These are phyloP conservation scores for Cyprinus carpio DNA, from an alignment of 2,113 vertebrate genomes.

Conservation along the genomic window DNA sequence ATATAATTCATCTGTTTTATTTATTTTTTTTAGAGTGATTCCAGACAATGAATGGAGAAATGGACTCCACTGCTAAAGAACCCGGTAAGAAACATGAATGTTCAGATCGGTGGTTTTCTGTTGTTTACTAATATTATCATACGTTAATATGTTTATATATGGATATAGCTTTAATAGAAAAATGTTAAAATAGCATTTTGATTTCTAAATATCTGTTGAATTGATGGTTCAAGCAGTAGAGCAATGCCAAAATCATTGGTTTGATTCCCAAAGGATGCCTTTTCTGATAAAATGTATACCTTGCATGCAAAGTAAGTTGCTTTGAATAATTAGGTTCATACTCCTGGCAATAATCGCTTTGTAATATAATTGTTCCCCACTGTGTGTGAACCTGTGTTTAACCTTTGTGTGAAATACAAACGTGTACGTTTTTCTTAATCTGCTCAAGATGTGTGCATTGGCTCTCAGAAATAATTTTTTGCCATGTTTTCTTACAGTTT, in stretches of 20 bases:
- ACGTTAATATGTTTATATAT: no score
- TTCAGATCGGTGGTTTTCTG: not conserved
- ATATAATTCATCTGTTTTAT: not conserved
- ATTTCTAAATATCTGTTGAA: not conserved
- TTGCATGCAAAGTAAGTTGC: not conserved
- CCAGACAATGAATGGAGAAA: slow-evolving; percentile 92
- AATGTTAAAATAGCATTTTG: not conserved
- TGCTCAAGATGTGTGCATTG: not conserved
- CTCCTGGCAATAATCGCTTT: not conserved
- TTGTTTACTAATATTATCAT: no score
- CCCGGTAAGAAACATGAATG: slow-evolving; percentile 77
- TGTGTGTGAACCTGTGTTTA: not conserved
- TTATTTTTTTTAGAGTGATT: slow-evolving; percentile 48
- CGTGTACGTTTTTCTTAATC: not conserved
- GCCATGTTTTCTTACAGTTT: slow-evolving; percentile 68
- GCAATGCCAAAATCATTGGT: not conserved
- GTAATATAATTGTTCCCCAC: not conserved
- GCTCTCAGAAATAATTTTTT: not conserved
- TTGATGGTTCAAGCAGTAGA: not conserved
- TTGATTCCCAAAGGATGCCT: not conserved
- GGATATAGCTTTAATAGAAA: not conserved
- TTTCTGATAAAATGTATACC: not conserved
- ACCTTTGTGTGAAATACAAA: not conserved
- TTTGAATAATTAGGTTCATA: not conserved
- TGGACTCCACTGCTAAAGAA: slow-evolving; percentile 85